A percentile compares a stretch with the other conserved stretches of the same genome.
Evolutionary conservation across 1,140 invertebrate species (phyloP).

Genomic region (Arion vulgaris): DNA sequence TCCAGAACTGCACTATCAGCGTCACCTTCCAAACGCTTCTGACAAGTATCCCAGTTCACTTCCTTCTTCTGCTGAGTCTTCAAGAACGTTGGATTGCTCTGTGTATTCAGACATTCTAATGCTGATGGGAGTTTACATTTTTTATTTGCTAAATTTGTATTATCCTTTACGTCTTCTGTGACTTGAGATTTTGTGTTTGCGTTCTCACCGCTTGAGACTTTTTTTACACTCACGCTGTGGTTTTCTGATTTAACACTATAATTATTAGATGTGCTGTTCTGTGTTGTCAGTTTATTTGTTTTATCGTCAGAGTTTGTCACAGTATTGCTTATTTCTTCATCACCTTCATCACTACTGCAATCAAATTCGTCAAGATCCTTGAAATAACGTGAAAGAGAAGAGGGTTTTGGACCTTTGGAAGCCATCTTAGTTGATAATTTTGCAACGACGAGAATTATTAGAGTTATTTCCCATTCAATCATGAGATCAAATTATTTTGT

Average conservation of each 20-base stretch:
- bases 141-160: background rate
- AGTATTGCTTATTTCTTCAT: background rate
- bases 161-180: background rate
- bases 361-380: constrained; percentile 29
- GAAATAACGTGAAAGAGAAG: constrained; percentile 27
- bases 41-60: constrained; percentile 9
- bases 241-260: background rate
- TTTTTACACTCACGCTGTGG: background rate
- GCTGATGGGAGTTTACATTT: constrained; percentile 14
- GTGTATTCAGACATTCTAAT: background rate
- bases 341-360: background rate
- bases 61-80: background rate
- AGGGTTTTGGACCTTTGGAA: constrained; percentile 1
- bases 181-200: background rate
- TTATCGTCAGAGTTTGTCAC: background rate
- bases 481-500: too few relatives aligned
- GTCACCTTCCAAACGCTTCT: background rate
- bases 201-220: background rate
- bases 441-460: too few relatives aligned
- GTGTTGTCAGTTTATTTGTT: background rate
- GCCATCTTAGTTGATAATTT: background rate
- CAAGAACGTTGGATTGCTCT: constrained; percentile 14
- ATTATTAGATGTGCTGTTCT: background rate
- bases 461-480: background rate
- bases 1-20: background rate